Evolutionary conservation across 2,888 invertebrate genomes (phyloP), one percentile per base, ranked within the genome.

Genomic region (Nysson spinosus): DNA sequence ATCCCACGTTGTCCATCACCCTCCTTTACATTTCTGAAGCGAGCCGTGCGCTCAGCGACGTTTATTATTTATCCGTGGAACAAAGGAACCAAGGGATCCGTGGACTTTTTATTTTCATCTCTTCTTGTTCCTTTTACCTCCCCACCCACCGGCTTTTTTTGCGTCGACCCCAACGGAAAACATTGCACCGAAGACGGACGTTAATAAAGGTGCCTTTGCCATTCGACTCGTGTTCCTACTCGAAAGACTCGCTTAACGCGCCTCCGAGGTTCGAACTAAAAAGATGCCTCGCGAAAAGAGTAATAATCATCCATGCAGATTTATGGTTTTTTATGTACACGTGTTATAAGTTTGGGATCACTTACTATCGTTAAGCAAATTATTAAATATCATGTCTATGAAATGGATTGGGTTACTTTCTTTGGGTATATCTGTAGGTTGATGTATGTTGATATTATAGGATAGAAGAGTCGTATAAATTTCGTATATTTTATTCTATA

Each of bases 51-150:
- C 51, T 39, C 69, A 65, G 70, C 58, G 79, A 73, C 72, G 72
- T 81, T 81, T 83, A 80, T 82, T 83, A 83, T 83, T 83, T 81
- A 81, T 72, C 63, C 58, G 22, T 40, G 51, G 69, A 72, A 78
- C 76, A 79, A 77, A 75, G 68, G 55, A 62, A 49, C 44, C 56
- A 47, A 60, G 60, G 54, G 60, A 47, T 32, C 52, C 28, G 54
- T 42, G 60, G 57, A 26, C 58, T 57, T 58, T 72, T 76, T 69
- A 61, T 69, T 65, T 57, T 28, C 46, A 24, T 42, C 24, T 6
- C 43, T 28, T 26, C 20, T 4, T 26, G 34, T 28, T 44, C 28
- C 30, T 50, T 24, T 24, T 47, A 32, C 14, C 24, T 12, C 22
- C 42, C 14, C 22, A 30, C 26, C 4, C 28, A 9, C 17, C 26